These are phyloP conservation scores for mouse (Mus musculus) DNA, from an alignment of 2,113 vertebrate species.

Conservation along the genomic window GRCm39 chr19:16656501-16657000, in stretches of 20 bases:
- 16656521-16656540: constrained; percentile 12
- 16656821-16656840: not conserved
- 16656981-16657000: no score
- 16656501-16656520: not conserved
- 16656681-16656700: constrained; percentile 21
- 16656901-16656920: not conserved
- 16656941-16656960: no score
- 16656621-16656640: not conserved
- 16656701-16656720: not conserved
- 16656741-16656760: not conserved
- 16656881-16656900: not conserved
- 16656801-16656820: not conserved
- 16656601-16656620: not conserved
- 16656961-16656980: no score
- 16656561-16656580: not conserved
- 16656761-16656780: not conserved
- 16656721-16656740: not conserved
- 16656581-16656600: no score
- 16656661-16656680: not conserved
- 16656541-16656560: not conserved
- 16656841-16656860: not conserved
- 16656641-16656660: not conserved
- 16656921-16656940: not conserved
- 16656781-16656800: not conserved
- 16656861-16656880: not conserved